phyloP scores from a whole-genome alignment of 2,888 invertebrate genomes.

The Acanthopleura granulata region DNA sequence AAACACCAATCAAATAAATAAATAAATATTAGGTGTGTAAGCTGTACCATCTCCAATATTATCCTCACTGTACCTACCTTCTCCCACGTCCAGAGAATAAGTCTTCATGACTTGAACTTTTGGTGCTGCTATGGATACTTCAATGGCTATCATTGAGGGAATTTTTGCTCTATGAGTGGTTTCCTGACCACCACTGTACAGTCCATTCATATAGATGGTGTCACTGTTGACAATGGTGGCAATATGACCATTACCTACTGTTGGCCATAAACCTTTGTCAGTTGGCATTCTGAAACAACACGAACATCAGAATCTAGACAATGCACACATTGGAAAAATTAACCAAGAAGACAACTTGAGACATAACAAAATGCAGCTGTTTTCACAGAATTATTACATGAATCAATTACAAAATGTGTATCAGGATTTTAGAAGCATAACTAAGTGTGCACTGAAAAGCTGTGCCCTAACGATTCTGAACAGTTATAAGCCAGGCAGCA shows the following conservation, averaged over 20 bases:
- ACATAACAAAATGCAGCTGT: too few relatives aligned
- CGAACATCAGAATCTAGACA: not conserved
- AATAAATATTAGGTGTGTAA: too few relatives aligned
- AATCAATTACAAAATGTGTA: not conserved
- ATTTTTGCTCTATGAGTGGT: conserved; percentile 56
- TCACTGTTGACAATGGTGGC: conserved; percentile 51
- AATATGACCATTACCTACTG: conserved; percentile 61
- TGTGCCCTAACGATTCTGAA: too few relatives aligned
- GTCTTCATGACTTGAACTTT: conserved; percentile 21
- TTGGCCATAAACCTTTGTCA: conserved; percentile 42
- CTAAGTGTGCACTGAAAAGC: not conserved
- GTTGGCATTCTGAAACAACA: conserved; percentile 36
- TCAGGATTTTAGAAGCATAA: not conserved
- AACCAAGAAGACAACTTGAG: too few relatives aligned
- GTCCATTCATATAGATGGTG: conserved; percentile 57
- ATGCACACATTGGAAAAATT: too few relatives aligned
- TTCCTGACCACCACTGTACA: conserved; percentile 54
- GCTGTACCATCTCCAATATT: too few relatives aligned
- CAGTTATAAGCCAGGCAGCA: too few relatives aligned
- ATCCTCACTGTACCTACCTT: conserved; percentile 33
- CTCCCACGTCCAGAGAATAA: conserved; percentile 44
- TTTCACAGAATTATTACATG: not conserved
- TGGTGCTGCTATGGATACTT: conserved; percentile 34
- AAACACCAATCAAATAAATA: too few relatives aligned
- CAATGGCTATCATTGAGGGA: conserved; percentile 48